Percentiles rank a stretch among this genome's conserved stretches.
phyloP scores from a whole-genome alignment of 2,113 vertebrate species.

The Chloebia gouldiae region DNA sequence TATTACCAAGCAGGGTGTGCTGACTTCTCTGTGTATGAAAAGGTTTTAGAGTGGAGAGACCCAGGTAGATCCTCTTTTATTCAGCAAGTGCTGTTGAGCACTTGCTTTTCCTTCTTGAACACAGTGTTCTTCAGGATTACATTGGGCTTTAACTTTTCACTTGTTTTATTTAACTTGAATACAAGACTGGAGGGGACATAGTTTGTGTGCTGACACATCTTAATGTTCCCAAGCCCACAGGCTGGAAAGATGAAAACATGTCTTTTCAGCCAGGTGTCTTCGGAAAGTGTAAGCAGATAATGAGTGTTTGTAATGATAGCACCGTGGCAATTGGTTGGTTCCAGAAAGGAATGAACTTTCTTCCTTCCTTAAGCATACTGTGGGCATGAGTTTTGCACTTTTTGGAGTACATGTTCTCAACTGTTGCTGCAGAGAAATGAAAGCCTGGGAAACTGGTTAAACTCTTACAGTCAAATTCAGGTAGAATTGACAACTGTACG shows the following conservation, averaged over 20 bases:
- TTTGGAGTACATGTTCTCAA: neutral
- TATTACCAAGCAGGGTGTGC: neutral
- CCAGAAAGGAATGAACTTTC: neutral
- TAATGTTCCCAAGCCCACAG: neutral
- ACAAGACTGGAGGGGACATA: neutral
- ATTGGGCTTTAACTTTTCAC: neutral
- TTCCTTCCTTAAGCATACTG: neutral
- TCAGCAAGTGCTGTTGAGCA: neutral
- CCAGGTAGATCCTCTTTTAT: neutral
- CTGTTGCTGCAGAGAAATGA: neutral
- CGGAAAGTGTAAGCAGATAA: rapidly evolving
- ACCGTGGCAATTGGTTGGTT: neutral
- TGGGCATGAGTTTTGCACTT: neutral
- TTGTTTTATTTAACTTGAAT: neutral
- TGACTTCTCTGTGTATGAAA: neutral
- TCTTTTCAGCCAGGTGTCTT: neutral
- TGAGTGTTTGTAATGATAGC: neutral
- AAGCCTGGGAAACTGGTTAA: neutral
- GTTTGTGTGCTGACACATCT: neutral
- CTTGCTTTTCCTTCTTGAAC: neutral
- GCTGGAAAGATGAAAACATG: neutral
- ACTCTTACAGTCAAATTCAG: neutral
- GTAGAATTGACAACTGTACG: neutral
- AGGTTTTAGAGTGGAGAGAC: neutral
- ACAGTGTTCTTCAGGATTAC: neutral